A percentile compares a stretch with the other conserved stretches of the same genome.
These are phyloP conservation scores for Axis porcinus DNA, from an alignment of 2,113 vertebrate species.

Conservation along the genomic window DNA sequence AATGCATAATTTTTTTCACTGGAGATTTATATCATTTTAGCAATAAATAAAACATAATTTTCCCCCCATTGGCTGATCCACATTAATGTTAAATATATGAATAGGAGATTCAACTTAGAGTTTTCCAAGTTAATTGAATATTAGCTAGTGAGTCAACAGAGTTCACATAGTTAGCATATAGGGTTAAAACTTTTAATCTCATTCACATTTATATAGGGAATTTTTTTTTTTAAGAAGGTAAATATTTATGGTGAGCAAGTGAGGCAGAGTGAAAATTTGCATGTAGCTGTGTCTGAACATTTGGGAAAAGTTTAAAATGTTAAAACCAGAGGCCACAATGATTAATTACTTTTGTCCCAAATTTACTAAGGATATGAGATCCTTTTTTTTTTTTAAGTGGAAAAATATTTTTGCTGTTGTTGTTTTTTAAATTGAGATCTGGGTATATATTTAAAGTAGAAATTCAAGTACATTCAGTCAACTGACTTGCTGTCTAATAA, in stretches of 20 bases:
- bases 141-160: neutral
- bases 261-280: neutral
- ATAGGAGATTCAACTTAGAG: neutral
- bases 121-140: constrained; percentile 1
- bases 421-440: neutral
- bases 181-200: neutral
- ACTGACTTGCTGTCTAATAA: neutral
- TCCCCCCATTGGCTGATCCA: neutral
- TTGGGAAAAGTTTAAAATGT: neutral
- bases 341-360: neutral
- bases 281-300: neutral
- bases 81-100: neutral
- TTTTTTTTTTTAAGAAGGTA: neutral
- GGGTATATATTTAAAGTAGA: neutral
- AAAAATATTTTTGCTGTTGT: neutral
- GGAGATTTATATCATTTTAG: constrained; percentile 42
- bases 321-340: neutral
- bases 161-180: neutral
- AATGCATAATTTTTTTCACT: constrained; percentile 66
- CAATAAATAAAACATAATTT: neutral
- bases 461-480: neutral
- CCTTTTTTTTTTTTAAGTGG: neutral
- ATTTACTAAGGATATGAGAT: neutral
- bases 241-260: neutral
- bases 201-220: neutral